Evolutionary conservation across 2,797 vertebrate species (phyloP).

Genomic region (Anableps anableps): DNA sequence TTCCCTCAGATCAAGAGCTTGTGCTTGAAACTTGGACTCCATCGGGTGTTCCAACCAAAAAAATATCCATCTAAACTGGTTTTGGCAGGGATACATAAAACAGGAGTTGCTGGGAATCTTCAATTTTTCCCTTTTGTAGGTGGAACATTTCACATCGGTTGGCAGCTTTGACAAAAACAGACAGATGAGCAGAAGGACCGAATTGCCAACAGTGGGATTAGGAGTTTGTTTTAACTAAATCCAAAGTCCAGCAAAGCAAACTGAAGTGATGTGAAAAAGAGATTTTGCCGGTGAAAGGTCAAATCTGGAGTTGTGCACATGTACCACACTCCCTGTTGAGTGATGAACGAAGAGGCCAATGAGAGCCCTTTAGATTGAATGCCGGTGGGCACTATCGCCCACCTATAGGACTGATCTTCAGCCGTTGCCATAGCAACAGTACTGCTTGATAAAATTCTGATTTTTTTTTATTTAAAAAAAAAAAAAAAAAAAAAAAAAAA

Average conservation of each 20-base stretch:
- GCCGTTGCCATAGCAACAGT: slow-evolving; percentile 76
- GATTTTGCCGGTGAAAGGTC: background rate
- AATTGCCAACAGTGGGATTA: background rate
- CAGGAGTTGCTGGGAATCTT: background rate
- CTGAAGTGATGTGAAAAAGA: background rate
- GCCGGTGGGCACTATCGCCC: slow-evolving; percentile 71
- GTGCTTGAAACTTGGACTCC: background rate
- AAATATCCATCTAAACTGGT: background rate
- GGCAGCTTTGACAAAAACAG: background rate
- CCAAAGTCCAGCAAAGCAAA: background rate
- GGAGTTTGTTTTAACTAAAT: background rate
- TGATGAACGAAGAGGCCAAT: slow-evolving; percentile 70
- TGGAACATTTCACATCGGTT: background rate
- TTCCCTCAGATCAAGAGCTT: background rate
- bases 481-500: slow-evolving; percentile 35
- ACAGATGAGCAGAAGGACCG: background rate
- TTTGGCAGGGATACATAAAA: background rate
- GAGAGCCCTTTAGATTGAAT: slow-evolving; percentile 72
- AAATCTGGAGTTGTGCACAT: background rate
- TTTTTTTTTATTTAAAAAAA: slow-evolving; percentile 44
- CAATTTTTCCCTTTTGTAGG: background rate
- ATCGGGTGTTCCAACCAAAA: background rate
- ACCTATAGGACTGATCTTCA: slow-evolving; percentile 68
- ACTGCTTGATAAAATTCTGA: slow-evolving; percentile 60
- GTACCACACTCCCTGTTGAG: slow-evolving; percentile 32